Evolutionary conservation across 2,888 invertebrate genomes (phyloP).

Genomic region (Busseola fusca): DNA sequence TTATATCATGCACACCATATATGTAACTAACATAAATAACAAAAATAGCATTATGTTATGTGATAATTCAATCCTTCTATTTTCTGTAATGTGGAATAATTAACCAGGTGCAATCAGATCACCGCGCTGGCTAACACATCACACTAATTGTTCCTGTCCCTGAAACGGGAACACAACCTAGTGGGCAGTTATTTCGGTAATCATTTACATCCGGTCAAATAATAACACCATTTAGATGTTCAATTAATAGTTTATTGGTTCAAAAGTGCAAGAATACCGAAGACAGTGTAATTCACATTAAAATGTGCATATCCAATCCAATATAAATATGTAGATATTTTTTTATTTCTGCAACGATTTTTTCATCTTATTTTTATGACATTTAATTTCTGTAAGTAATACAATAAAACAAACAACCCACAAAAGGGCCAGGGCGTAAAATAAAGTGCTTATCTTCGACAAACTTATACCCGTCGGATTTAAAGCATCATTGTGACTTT

Average conservation of each 20-base stretch:
- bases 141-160: constrained; percentile 40
- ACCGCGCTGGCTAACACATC: constrained; percentile 23
- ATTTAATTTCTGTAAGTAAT: constrained; percentile 68
- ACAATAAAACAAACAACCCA: constrained; percentile 66
- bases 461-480: constrained; percentile 62
- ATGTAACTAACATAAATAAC: background rate
- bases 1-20: background rate
- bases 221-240: constrained; percentile 6
- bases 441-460: constrained; percentile 67
- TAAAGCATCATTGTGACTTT: constrained; percentile 18
- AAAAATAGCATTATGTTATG: constrained; percentile 7
- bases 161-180: constrained; percentile 15
- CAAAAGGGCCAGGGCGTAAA: constrained; percentile 68
- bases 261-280: background rate
- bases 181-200: constrained; percentile 51
- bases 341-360: background rate
- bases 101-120: constrained; percentile 37
- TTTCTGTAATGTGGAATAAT: constrained; percentile 51
- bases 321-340: too few species aligned
- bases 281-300: constrained; percentile 1
- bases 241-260: constrained; percentile 18
- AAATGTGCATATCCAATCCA: constrained; percentile 5
- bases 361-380: constrained; percentile 34
- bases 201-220: constrained; percentile 22
- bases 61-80: constrained; percentile 35